A percentile compares a stretch with the other conserved stretches of the same genome.
These are phyloP conservation scores for Crioceris asparagi DNA, from an alignment of 2,888 invertebrate genomes.

Conservation along the genomic window DNA sequence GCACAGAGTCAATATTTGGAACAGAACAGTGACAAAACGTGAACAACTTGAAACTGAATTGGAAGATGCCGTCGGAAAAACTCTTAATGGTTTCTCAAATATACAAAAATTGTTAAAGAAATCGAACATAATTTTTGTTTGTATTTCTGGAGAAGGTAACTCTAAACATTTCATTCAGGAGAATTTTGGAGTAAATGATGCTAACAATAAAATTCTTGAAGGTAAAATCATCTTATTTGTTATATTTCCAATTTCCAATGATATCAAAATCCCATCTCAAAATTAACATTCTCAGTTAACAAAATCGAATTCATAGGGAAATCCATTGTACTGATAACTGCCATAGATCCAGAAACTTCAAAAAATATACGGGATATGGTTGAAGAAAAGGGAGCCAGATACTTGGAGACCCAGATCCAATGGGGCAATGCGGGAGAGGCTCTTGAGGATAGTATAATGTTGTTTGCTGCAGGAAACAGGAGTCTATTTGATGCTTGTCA, in stretches of 20 bases:
- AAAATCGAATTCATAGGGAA: not conserved
- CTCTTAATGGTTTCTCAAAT: slow-evolving; percentile 64
- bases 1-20: slow-evolving; percentile 90
- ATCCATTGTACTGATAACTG: slow-evolving; percentile 93
- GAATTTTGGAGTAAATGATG: slow-evolving; percentile 81
- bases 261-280: too few species aligned
- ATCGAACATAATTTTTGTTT: slow-evolving; percentile 91
- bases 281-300: too few species aligned
- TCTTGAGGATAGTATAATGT: slow-evolving; percentile 58
- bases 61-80: slow-evolving; percentile 9
- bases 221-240: slow-evolving; percentile 24
- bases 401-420: slow-evolving; percentile 84
- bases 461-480: slow-evolving; percentile 83
- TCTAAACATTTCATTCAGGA: slow-evolving; percentile 93
- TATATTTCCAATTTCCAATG: not conserved
- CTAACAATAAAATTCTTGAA: slow-evolving; percentile 54
- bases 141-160: slow-evolving; percentile 86
- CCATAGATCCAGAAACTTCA: slow-evolving; percentile 87
- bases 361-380: slow-evolving; percentile 87
- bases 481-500: slow-evolving; percentile 86
- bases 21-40: slow-evolving; percentile 50
- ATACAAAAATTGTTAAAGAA: slow-evolving; percentile 77
- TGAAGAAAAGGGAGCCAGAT: slow-evolving; percentile 76
- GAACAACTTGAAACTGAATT: slow-evolving; percentile 14
- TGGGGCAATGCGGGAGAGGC: slow-evolving; percentile 86